Evolutionary conservation across 2,888 invertebrate genomes (phyloP), one percentile per base, ranked within the genome.

Genomic region (Auanema freiburgensis): DNA sequence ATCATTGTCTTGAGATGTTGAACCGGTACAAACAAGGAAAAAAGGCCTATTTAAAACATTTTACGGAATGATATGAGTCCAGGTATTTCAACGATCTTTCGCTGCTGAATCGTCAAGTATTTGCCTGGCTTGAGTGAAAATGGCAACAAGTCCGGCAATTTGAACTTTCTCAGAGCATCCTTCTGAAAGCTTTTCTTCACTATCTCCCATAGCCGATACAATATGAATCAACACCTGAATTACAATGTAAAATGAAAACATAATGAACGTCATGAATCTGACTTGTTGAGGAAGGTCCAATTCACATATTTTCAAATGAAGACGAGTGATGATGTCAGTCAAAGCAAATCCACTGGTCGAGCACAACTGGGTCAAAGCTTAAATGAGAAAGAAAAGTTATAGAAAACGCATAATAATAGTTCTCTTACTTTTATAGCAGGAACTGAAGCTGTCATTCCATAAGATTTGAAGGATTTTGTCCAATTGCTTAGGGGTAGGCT

Each of bases 401-500:
- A 6, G 18, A 18, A n/a, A 21, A 46, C 1, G 1, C 21, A 10
- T 46, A 4, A 21, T 5, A 46, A 18, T 46, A 46, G 46, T 3
- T 5, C 3, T 56, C 62, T 52, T 43, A 83, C 80, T 71, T 57
- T 69, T 42, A 60, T 68, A 76, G 18, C 79, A 77, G 14, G 63
- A 63, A n/a, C 68, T 65, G 43, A 83, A 63, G 2, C 72, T 54
- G 24, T 75, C 84, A 70, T 87, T 87, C 16, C 87, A 79, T 76
- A 97, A 87, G 89, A 92, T 92, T 83, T 91, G 90, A 24, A 95
- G 87, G 69, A 97, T 92, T 78, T 88, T 89, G 80, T 90, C 90
- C 80, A 99, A 92, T 84, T 98, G 96, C 40, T 88, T 87, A 59
- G 91, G 90, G 21, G 92, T 87, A 1, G 98, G 98, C 86, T 98